These are phyloP conservation scores for Corydoras sp. DNA, from an alignment of 2,113 vertebrate species.

Conservation along the genomic window DNA sequence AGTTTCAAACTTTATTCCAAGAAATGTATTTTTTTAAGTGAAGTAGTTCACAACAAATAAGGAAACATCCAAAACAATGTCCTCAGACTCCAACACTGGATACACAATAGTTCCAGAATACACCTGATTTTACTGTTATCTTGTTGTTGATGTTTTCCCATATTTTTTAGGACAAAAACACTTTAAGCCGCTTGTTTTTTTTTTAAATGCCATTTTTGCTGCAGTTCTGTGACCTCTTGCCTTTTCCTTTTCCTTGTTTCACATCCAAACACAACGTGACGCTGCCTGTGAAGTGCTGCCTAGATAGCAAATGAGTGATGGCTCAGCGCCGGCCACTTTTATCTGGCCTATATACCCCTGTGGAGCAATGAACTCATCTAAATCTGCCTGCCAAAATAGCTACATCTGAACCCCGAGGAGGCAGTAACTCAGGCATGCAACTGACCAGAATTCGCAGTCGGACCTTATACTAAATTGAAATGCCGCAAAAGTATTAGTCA, in stretches of 20 bases:
- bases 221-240: not conserved
- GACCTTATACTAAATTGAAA: not conserved
- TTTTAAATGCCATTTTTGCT: constrained; percentile 12
- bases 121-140: constrained; percentile 33
- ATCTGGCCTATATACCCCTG: not conserved
- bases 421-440: not conserved
- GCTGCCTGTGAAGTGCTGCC: constrained; percentile 5
- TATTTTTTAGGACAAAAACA: not conserved
- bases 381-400: constrained; percentile 7
- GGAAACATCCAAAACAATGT: no score
- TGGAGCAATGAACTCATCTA: constrained; percentile 1
- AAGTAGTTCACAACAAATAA: no score
- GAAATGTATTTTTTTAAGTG: no score
- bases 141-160: not conserved
- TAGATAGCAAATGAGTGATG: constrained; percentile 12
- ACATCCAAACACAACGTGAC: constrained; percentile 6
- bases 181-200: not conserved
- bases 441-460: not conserved
- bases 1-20: no score
- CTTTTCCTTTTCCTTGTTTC: constrained; percentile 32
- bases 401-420: not conserved
- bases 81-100: not conserved
- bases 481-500: not conserved
- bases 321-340: constrained; percentile 2
- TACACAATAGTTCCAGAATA: constrained; percentile 13